These are phyloP conservation scores for Drosophila sp. DNA, from an alignment of 1,140 invertebrate species.

Conservation along the genomic window DNA sequence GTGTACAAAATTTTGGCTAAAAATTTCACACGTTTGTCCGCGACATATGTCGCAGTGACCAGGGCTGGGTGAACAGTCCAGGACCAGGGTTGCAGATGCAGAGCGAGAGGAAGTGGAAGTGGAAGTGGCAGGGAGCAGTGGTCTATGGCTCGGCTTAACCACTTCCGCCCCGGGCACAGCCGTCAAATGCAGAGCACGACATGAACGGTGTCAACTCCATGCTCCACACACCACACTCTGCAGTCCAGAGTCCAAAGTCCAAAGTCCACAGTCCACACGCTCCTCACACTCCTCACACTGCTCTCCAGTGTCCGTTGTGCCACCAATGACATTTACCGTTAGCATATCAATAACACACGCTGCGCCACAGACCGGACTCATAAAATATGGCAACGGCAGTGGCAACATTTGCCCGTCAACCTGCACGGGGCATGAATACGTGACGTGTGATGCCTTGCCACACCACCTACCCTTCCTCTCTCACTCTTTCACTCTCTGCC, in stretches of 20 bases:
- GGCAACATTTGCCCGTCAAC: conserved; percentile 59
- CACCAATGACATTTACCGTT: conserved; percentile 72
- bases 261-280: too few species aligned
- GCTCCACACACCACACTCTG: too few species aligned
- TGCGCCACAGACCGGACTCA: conserved; percentile 56
- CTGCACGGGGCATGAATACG: conserved; percentile 62
- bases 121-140: neutral
- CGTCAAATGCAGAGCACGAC: conserved; percentile 64
- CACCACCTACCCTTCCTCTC: conserved; percentile 12
- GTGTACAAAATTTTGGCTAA: conserved; percentile 60
- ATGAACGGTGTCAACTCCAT: too few species aligned
- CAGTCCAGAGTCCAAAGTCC: too few species aligned
- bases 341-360: conserved; percentile 82
- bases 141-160: conserved; percentile 52
- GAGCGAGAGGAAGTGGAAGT: too few species aligned
- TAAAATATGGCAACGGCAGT: conserved; percentile 79
- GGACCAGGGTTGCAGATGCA: neutral
- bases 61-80: neutral
- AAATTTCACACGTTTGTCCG: conserved; percentile 77
- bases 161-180: conserved; percentile 66
- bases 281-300: neutral
- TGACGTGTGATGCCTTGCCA: conserved; percentile 55
- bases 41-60: conserved; percentile 64
- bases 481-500: neutral
- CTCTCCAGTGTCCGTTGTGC: neutral